Evolutionary conservation across 1,140 invertebrate genomes (phyloP), one percentile per base, ranked within the genome.

Genomic region (Gryon sp.): DNA sequence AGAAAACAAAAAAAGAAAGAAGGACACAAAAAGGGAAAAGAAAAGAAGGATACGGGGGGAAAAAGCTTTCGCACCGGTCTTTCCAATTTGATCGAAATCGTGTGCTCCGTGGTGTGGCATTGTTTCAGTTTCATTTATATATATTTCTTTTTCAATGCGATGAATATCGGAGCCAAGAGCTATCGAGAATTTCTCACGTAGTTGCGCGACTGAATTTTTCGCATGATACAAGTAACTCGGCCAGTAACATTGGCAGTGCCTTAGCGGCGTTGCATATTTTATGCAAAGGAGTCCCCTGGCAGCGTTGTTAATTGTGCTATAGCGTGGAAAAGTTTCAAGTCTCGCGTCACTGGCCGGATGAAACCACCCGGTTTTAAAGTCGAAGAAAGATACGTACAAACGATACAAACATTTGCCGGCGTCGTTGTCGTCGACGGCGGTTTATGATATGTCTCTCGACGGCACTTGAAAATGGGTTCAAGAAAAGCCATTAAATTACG

Each of bases 211-310:
- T 48, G 59, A 65, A 79, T 75, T 75, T 81, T 76, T 73, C 69
- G 22, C 34, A 75, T 70, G 60, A 76, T 69, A 66, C 68, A 20
- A 45, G 32, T 30, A 72, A 60, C 60, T 77, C 55, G 60, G 75
- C 53, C 43, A 62, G 46, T 12, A 45, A 66, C 60, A 75, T 72
- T 78, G 68, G 36, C 76, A 52, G 24, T 55, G 50, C 40, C 65
- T 69, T 69, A 34, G 66, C 63, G 40, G 8, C 50, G 45, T 73
- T 76, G 78, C 62, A 82, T 78, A 82, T 82, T 82, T 82, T 77
- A 82, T 82, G 78, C 75, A 80, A 82, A 82, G 50, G 52, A 75
- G 69, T 70, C 69, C 43, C 36, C 50, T 80, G 78, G 75, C 62
- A 75, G 22, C 62, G 65, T 52, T 57, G 76, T 80, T 82, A 82